Conservation (phyloP, 2,113 vertebrate species). For the Seriola aureovittata region DNA sequence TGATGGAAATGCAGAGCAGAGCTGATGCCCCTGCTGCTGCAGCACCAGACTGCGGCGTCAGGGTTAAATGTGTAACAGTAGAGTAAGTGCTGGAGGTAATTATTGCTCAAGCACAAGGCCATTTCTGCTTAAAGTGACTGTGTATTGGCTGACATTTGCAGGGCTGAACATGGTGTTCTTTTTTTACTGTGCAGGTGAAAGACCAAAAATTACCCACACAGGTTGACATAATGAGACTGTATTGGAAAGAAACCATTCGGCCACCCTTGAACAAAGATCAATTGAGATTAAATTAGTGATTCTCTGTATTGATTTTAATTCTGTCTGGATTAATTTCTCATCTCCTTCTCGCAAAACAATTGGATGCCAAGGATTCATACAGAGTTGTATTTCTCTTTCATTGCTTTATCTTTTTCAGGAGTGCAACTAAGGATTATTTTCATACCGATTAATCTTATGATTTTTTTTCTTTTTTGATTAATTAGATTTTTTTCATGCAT, state of each 20-base stretch:
- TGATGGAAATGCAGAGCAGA: slow-evolving; percentile 18
- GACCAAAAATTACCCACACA: neutral
- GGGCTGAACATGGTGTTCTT: neutral
- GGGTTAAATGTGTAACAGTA: slow-evolving; percentile 23
- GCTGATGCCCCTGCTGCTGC: neutral
- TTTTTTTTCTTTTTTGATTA: no score
- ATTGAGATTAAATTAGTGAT: no score
- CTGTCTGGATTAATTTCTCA: no score
- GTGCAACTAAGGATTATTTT: no score
- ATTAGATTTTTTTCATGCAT: no score
- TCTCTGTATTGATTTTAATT: no score
- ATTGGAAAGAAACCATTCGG: no score
- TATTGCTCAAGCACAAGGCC: slow-evolving; percentile 3
- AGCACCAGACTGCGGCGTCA: slow-evolving; percentile 26
- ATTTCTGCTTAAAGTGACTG: neutral
- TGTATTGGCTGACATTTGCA: neutral
- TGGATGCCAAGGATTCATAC: no score
- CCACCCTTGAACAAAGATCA: neutral
- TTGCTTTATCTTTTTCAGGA: no score
- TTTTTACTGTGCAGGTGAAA: slow-evolving; percentile 10
- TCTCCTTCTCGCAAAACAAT: no score
- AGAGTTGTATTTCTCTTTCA: no score
- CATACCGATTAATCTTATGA: no score
- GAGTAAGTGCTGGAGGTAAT: slow-evolving; percentile 22
- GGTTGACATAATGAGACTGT: neutral